phyloP scores from a whole-genome alignment of 2,888 invertebrate species.

The Philhelius pedissequus region DNA sequence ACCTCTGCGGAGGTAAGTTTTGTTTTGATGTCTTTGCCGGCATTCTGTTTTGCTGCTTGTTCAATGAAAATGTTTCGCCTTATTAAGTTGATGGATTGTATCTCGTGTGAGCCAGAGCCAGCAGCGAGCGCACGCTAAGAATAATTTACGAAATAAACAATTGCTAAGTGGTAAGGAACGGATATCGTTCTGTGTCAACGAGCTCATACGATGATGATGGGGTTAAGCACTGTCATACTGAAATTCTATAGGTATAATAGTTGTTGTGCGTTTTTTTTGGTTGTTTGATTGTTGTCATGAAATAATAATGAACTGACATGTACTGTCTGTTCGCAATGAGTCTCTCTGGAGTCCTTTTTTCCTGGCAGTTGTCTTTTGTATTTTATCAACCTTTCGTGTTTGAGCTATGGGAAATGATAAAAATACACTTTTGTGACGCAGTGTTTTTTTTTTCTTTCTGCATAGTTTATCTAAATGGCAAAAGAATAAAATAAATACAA shows the following conservation, averaged over 20 bases:
- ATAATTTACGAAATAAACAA: conserved; percentile 55
- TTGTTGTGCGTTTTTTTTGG: conserved; percentile 15
- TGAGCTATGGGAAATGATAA: not conserved
- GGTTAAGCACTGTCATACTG: conserved; percentile 18
- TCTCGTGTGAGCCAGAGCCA: conserved; percentile 42
- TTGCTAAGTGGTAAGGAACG: conserved; percentile 52
- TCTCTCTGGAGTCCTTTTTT: conserved; percentile 45
- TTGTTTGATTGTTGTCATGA: too few species aligned
- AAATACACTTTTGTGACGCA: not conserved
- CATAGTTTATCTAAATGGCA: not conserved
- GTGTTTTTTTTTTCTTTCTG: not conserved
- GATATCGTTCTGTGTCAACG: conserved; percentile 47
- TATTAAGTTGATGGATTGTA: conserved; percentile 67
- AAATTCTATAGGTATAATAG: not conserved
- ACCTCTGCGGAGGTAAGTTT: conserved; percentile 4
- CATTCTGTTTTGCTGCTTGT: not conserved
- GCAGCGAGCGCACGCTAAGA: conserved; percentile 29
- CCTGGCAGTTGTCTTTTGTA: not conserved
- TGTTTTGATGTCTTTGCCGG: not conserved
- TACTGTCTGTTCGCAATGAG: conserved; percentile 28
- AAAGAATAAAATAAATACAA: not conserved
- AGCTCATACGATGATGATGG: not conserved
- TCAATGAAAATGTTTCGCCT: conserved; percentile 52
- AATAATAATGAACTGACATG: conserved; percentile 50
- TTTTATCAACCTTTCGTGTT: not conserved